Percentiles rank a stretch among this genome's conserved stretches.
phyloP scores from a whole-genome alignment of 2,888 invertebrate species.

The Lycia hirtaria region DNA sequence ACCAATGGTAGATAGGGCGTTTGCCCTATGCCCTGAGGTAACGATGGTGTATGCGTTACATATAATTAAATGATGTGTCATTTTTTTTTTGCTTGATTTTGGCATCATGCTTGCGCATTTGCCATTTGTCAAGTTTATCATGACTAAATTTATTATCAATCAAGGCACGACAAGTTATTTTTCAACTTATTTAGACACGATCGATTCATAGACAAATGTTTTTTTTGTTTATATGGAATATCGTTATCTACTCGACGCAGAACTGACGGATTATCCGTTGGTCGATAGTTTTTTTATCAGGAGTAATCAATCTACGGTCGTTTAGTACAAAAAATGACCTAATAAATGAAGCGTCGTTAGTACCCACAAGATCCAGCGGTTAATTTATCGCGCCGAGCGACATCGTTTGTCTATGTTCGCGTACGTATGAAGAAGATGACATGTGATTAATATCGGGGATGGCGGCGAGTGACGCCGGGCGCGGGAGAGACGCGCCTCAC shows the following conservation, averaged over 20 bases:
- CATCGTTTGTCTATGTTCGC: slow-evolving; percentile 23
- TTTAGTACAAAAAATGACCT: not conserved
- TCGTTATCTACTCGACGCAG: not conserved
- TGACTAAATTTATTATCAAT: too few relatives aligned
- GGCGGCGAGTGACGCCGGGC: slow-evolving; percentile 11
- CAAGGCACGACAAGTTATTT: not conserved
- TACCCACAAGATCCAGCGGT: not conserved
- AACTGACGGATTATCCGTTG: not conserved
- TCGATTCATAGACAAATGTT: too few relatives aligned
- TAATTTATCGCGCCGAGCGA: slow-evolving; percentile 5
- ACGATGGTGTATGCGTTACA: too few relatives aligned
- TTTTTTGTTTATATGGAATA: too few relatives aligned
- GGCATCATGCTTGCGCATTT: too few relatives aligned
- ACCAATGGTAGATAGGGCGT: too few relatives aligned
- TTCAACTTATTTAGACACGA: not conserved
- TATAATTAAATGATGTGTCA: too few relatives aligned
- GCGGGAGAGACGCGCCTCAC: not conserved
- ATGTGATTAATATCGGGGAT: slow-evolving; percentile 25
- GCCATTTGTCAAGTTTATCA: too few relatives aligned
- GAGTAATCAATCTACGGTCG: not conserved
- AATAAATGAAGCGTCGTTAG: not conserved
- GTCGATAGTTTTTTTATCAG: not conserved
- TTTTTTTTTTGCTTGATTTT: too few relatives aligned
- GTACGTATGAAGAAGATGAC: slow-evolving; percentile 30
- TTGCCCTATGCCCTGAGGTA: too few relatives aligned